Evolutionary conservation across 2,888 invertebrate genomes (phyloP).

Genomic region (Galerucella nymphaeae): DNA sequence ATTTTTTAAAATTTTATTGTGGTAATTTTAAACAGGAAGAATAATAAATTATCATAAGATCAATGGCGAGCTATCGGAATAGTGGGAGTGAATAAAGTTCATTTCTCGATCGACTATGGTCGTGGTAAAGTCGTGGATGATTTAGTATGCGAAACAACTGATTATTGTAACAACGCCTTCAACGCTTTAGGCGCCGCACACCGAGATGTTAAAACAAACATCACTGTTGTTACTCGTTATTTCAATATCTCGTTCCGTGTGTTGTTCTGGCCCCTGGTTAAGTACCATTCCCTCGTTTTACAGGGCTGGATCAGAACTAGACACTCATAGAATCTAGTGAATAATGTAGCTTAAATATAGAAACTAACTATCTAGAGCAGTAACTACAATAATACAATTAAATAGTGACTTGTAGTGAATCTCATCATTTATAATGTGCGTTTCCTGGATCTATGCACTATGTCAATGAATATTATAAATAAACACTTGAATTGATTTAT

Average conservation of each 20-base stretch:
- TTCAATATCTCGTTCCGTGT: conserved; percentile 63
- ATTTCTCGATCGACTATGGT: conserved; percentile 17
- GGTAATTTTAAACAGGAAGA: conserved; percentile 5
- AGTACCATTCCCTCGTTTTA: conserved; percentile 41
- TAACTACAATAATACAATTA: no score
- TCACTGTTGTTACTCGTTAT: conserved; percentile 65
- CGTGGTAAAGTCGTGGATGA: conserved; percentile 48
- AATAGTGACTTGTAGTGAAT: no score
- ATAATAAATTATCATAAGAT: conserved; percentile 22
- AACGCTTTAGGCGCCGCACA: conserved; percentile 63
- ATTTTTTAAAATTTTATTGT: neutral
- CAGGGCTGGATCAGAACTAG: conserved; percentile 17
- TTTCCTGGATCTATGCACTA: no score
- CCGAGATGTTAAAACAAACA: conserved; percentile 62
- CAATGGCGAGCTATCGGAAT: conserved; percentile 17
- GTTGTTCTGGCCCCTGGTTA: conserved; percentile 56
- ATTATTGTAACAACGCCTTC: conserved; percentile 65
- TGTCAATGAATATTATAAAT: no score
- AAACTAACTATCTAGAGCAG: no score
- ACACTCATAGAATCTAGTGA: neutral
- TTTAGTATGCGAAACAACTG: conserved; percentile 63
- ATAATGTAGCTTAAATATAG: neutral
- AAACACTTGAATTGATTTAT: no score
- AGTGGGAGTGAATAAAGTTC: conserved; percentile 31
- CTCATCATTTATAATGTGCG: no score